Evolutionary conservation across 2,888 invertebrate species (phyloP), one percentile per base, ranked within the genome.

Genomic region (Macroteleia sp.): DNA sequence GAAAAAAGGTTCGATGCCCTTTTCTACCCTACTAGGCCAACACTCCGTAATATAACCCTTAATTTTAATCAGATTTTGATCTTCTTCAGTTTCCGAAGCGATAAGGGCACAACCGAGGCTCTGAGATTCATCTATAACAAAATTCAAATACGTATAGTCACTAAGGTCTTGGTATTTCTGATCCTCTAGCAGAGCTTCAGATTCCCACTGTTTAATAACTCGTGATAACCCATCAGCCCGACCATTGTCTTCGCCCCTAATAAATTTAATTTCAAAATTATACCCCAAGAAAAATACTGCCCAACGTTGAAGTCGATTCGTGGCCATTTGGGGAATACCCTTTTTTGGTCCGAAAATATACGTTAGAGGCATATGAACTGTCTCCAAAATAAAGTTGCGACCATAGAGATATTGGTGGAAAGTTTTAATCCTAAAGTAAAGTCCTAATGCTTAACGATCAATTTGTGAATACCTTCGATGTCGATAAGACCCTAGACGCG

Each of bases 401-500:
- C 17, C 30, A 10, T 32, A 17, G 1, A 50, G 1, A 50, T 30
- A 50, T 17, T 32, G 50, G n/a, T 50, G 50, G 16, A 50, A 46
- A 12, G n/a, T 12, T 12, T n/a, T n/a, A 3, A 46, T 6, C 14
- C 25, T 10, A 16, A 48, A 48, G 30, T 48, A 30, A 9, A 44
- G 12, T n/a, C 12, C 44, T 8, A 44, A 12, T 1, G 85, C 83
- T 19, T 48, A 16, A 1, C 48, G 22, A 25, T 46, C 44, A 4
- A 46, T 46, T 10, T 42, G 20, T 10, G 42, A 5, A 73, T 89
- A 89, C 41, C 86, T 88, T 54, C 86, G 81, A 78, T 36, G 74
- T 77, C 1, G 81, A 80, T 20, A 88, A 67, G 1, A 86, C 81
- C 66, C 84, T 54, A 0, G 87, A 88, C 6, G 82, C 86, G 79